Conservation (phyloP, 2,888 invertebrate genomes). For the Deilephila elpenor region DNA sequence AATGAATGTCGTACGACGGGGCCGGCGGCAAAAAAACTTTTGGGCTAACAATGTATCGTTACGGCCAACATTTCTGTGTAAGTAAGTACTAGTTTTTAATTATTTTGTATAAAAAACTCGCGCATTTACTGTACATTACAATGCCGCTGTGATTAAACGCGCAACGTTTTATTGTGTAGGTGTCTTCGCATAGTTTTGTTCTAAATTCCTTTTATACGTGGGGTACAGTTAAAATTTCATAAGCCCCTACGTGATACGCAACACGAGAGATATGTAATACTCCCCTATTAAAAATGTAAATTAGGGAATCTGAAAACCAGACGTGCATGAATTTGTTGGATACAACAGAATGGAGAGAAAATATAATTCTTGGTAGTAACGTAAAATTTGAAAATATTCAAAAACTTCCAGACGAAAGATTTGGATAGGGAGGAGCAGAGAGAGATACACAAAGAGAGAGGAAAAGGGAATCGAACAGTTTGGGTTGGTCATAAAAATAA, state of each 20-base stretch:
- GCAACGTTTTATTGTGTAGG: neutral
- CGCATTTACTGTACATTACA: neutral
- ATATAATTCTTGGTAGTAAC: no score
- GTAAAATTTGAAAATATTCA: no score
- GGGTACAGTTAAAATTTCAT: neutral
- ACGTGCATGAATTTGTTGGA: no score
- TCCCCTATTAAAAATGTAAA: no score
- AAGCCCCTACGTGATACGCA: neutral
- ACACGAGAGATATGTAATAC: neutral
- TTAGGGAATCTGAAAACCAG: no score
- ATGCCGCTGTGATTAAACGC: neutral
- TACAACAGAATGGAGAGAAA: no score
- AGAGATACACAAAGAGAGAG: no score
- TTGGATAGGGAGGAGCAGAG: no score
- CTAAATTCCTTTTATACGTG: neutral
- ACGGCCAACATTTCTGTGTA: neutral
- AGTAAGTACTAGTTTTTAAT: neutral
- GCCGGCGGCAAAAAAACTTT: neutral
- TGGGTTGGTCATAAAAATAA: no score
- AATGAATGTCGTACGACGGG: neutral
- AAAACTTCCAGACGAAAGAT: no score
- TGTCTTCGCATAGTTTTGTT: neutral
- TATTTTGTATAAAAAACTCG: neutral
- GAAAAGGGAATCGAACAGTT: no score
- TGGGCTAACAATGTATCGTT: neutral